A percentile compares a stretch with the other conserved stretches of the same genome.
Evolutionary conservation across 2,888 invertebrate genomes (phyloP).

Genomic region (Hetaerina titia): DNA sequence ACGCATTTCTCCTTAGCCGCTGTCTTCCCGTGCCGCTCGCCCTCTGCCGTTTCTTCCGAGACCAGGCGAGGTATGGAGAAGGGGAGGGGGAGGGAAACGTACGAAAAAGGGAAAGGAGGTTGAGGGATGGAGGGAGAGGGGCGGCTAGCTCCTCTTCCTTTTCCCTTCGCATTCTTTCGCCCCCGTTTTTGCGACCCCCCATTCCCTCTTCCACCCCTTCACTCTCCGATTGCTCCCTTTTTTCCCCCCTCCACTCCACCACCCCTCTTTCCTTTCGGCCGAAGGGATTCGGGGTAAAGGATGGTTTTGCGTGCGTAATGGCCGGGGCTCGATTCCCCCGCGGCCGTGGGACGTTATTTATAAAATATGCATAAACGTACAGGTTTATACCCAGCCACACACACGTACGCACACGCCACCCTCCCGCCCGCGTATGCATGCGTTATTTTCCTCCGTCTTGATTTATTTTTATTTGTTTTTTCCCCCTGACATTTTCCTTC

Average conservation of each 20-base stretch:
- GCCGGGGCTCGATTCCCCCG: background rate
- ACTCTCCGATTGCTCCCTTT: background rate
- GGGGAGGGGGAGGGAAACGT: no score
- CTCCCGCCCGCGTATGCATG: background rate
- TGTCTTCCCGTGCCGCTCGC: background rate
- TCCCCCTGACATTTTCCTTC: slow-evolving; percentile 11
- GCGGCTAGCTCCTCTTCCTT: no score
- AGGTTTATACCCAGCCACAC: background rate
- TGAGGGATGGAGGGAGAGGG: no score
- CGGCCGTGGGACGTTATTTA: background rate
- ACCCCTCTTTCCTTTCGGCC: background rate
- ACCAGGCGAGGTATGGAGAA: no score
- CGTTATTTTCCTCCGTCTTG: background rate
- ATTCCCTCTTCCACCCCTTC: background rate
- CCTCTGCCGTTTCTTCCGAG: background rate
- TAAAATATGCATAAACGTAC: background rate
- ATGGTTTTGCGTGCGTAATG: slow-evolving; percentile 16
- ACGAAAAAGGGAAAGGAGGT: no score
- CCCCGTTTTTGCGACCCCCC: background rate
- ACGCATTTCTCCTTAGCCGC: background rate
- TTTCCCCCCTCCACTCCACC: background rate
- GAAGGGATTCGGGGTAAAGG: background rate
- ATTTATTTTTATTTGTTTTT: background rate
- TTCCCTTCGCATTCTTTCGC: no score
- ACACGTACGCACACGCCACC: background rate